These are phyloP conservation scores for Tauraco hartlaubi DNA, from an alignment of 2,797 vertebrate genomes.

Conservation along the genomic window DNA sequence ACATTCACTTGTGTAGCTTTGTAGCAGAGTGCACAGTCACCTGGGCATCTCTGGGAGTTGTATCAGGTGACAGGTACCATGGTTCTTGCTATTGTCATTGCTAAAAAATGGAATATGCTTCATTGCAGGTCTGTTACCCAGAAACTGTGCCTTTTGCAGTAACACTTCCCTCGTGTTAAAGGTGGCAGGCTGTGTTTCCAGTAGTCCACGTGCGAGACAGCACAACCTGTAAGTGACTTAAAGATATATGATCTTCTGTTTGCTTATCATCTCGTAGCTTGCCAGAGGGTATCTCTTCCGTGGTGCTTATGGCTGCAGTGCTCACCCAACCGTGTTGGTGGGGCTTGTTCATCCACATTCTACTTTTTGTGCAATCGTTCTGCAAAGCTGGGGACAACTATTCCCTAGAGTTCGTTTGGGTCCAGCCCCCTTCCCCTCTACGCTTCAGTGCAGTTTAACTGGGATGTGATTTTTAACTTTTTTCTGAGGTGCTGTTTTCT, in stretches of 20 bases:
- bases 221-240: neutral
- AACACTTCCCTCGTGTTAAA: neutral
- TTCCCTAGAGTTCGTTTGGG: neutral
- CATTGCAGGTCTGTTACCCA: rapidly evolving
- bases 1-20: neutral
- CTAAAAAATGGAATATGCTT: neutral
- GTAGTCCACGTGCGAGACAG: rapidly evolving
- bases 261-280: neutral
- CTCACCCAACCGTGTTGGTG: rapidly evolving
- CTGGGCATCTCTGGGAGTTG: neutral
- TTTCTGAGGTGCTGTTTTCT: neutral
- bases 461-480: neutral
- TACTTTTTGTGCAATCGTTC: neutral
- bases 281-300: neutral
- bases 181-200: neutral
- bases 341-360: neutral
- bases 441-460: neutral
- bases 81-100: neutral
- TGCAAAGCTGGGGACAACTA: rapidly evolving
- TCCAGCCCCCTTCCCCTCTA: neutral
- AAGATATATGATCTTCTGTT: neutral
- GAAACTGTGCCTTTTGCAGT: neutral
- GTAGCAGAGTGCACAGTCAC: neutral
- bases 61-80: rapidly evolving
- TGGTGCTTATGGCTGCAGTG: neutral